These are phyloP conservation scores for Shargacucullia verbasci DNA, from an alignment of 2,888 invertebrate species.

Conservation along the genomic window DNA sequence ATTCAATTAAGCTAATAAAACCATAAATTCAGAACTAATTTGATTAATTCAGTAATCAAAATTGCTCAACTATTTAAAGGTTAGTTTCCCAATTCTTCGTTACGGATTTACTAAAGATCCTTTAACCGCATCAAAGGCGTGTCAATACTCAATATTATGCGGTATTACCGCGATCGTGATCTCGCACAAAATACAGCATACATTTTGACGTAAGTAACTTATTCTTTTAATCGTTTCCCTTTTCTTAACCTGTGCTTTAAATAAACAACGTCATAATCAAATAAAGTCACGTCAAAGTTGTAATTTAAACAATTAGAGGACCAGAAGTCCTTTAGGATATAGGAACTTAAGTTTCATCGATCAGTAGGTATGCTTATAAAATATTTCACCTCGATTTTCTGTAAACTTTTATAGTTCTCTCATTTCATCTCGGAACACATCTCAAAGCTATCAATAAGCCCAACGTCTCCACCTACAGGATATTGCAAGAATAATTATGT, in stretches of 20 bases:
- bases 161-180: conserved; percentile 50
- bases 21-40: too few relatives aligned
- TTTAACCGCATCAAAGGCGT: conserved; percentile 37
- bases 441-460: conserved; percentile 52
- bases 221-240: too few relatives aligned
- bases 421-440: conserved; percentile 40
- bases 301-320: too few relatives aligned
- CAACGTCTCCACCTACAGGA: conserved; percentile 60
- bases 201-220: too few relatives aligned
- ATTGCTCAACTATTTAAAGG: conserved; percentile 18
- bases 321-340: too few relatives aligned
- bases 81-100: conserved; percentile 53
- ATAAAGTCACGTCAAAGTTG: too few relatives aligned
- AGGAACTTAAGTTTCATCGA: too few relatives aligned
- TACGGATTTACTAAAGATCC: conserved; percentile 37
- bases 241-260: too few relatives aligned
- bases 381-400: conserved; percentile 9
- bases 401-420: conserved; percentile 13
- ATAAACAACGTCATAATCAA: too few relatives aligned
- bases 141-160: conserved; percentile 8
- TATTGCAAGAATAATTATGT: conserved; percentile 65
- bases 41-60: background rate
- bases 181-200: too few relatives aligned
- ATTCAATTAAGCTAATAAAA: too few relatives aligned
- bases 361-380: background rate